Conservation (phyloP, 1,140 invertebrate genomes). For the Drosophila nigromelanica region DNA sequence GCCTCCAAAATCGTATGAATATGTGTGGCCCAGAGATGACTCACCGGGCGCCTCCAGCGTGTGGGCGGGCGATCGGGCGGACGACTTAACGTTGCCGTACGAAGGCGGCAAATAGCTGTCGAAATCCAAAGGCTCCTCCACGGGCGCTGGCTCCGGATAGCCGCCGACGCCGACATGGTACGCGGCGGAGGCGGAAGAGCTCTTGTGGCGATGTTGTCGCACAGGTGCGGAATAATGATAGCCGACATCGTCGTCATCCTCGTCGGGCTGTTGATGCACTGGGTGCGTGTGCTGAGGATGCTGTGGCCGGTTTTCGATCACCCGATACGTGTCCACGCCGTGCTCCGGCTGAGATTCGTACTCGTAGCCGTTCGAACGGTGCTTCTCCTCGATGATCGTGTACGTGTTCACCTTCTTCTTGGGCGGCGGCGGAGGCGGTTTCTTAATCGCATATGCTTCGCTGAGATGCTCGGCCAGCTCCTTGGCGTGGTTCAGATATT, state of each 20-base stretch:
- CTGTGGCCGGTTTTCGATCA: conserved; percentile 58
- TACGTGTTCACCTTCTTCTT: conserved; percentile 75
- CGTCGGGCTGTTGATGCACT: conserved; percentile 28
- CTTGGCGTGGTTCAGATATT: conserved; percentile 73
- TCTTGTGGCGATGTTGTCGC: conserved; percentile 26
- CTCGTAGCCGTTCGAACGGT: conserved; percentile 41
- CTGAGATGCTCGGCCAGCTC: conserved; percentile 63
- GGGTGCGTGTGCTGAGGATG: conserved; percentile 21
- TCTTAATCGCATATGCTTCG: conserved; percentile 55
- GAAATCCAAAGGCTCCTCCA: conserved; percentile 57
- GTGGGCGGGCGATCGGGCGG: conserved; percentile 48
- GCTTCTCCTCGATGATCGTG: conserved; percentile 71
- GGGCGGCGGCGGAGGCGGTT: conserved; percentile 42
- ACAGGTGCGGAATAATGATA: conserved; percentile 50
- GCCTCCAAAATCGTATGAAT: conserved; percentile 44
- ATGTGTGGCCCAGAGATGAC: conserved; percentile 15
- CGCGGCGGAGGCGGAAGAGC: background rate
- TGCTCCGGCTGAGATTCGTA: conserved; percentile 51
- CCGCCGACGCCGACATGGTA: conserved; percentile 31
- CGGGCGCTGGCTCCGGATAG: conserved; percentile 64
- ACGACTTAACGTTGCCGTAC: conserved; percentile 24
- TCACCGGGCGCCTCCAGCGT: conserved; percentile 64
- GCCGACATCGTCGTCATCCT: conserved; percentile 46
- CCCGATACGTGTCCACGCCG: conserved; percentile 60
- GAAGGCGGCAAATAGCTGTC: conserved; percentile 54